These are phyloP conservation scores for rabbit (Oryctolagus cuniculus) DNA, from an alignment of 2,113 vertebrate genomes.

Conservation along the genomic window DNA sequence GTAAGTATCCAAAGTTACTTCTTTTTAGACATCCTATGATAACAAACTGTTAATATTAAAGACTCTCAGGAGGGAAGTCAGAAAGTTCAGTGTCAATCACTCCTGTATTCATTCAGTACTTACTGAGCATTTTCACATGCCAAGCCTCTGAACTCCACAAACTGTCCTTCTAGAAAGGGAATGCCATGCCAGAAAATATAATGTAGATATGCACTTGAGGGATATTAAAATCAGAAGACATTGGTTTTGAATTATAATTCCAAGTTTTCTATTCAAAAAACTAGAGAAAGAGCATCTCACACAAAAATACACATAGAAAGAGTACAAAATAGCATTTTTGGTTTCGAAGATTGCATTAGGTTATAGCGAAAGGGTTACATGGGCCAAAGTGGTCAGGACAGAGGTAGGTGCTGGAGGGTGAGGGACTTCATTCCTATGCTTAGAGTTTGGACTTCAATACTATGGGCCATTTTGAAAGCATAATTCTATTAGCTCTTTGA, in stretches of 20 bases:
- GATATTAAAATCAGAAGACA: not conserved
- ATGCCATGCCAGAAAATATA: not conserved
- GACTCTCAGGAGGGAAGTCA: not conserved
- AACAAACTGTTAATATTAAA: not conserved
- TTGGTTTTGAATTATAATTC: not conserved
- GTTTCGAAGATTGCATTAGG: not conserved
- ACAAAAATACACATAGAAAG: not conserved
- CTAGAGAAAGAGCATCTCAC: not conserved
- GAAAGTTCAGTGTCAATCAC: not conserved
- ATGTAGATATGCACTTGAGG: not conserved
- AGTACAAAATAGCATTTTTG: not conserved
- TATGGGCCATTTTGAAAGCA: not conserved
- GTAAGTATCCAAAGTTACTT: not conserved
- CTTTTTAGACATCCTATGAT: not conserved
- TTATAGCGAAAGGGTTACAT: not conserved
- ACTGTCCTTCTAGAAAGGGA: not conserved
- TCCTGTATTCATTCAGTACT: not conserved
- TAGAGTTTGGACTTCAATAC: not conserved
- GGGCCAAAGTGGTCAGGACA: not conserved
- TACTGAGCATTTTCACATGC: not conserved
- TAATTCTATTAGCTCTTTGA: not conserved
- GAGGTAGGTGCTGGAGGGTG: not conserved
- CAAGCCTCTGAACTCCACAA: not conserved
- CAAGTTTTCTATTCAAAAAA: not conserved
- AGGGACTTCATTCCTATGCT: too few relatives aligned